Conservation (phyloP, 2,888 invertebrate genomes). For the Melipona bicolor region DNA sequence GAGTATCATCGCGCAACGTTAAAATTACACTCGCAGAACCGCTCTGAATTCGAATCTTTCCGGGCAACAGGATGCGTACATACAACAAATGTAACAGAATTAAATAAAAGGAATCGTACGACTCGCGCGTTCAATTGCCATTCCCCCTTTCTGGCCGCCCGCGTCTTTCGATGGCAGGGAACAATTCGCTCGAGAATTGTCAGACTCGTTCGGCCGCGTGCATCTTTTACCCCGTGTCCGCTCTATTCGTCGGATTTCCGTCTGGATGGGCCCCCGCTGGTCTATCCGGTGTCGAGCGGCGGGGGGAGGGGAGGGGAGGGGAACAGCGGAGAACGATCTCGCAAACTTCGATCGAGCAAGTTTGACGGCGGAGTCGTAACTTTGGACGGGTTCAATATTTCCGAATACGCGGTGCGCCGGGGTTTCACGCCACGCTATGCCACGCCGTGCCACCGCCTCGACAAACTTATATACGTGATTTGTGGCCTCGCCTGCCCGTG, state of each 20-base stretch:
- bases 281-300: too few species aligned
- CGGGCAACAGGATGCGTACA: too few species aligned
- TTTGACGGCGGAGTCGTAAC: slow-evolving; percentile 68
- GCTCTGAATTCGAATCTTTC: too few species aligned
- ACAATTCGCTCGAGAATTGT: slow-evolving; percentile 21
- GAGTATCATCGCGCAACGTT: too few species aligned
- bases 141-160: slow-evolving; percentile 46
- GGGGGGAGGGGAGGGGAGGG: too few species aligned
- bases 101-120: not conserved
- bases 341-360: slow-evolving; percentile 66
- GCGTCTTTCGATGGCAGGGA: slow-evolving; percentile 40
- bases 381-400: slow-evolving; percentile 71
- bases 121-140: slow-evolving; percentile 65
- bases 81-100: too few species aligned
- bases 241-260: not conserved
- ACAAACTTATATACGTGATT: slow-evolving; percentile 69
- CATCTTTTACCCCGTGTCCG: slow-evolving; percentile 1
- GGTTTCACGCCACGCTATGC: slow-evolving; percentile 6
- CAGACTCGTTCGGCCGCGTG: not conserved
- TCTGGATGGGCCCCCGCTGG: not conserved
- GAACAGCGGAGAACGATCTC: slow-evolving; percentile 38
- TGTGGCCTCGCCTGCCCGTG: slow-evolving; percentile 46
- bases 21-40: too few species aligned
- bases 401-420: slow-evolving; percentile 58
- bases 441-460: slow-evolving; percentile 16